phyloP scores from a whole-genome alignment of 2,888 invertebrate genomes.

The Panzeria rudis region DNA sequence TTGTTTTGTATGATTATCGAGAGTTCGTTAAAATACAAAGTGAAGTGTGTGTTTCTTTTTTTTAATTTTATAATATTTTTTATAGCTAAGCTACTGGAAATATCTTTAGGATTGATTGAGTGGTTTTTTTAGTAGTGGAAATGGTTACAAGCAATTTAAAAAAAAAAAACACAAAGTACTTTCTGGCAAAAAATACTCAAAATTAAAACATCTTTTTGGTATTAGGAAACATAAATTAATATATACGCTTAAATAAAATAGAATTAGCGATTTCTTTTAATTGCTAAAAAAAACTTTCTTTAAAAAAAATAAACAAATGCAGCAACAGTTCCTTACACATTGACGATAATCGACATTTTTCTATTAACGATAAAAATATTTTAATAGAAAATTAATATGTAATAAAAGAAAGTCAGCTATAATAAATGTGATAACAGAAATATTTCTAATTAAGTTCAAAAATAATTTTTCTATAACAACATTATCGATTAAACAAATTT shows the following conservation, averaged over 20 bases:
- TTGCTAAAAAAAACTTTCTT: no score
- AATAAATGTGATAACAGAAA: no score
- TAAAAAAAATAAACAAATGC: no score
- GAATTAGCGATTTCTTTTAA: neutral
- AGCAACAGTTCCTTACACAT: no score
- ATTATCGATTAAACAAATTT: no score
- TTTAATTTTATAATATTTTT: slow-evolving; percentile 42
- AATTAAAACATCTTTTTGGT: neutral
- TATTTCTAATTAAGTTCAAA: no score
- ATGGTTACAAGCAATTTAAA: slow-evolving; percentile 17
- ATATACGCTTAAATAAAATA: neutral
- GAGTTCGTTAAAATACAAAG: slow-evolving; percentile 47
- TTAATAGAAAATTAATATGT: no score
- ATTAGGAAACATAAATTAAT: neutral
- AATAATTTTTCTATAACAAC: no score
- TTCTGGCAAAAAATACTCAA: neutral
- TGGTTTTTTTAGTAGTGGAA: slow-evolving; percentile 18
- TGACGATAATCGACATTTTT: no score
- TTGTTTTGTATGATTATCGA: slow-evolving; percentile 31
- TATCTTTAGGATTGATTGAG: slow-evolving; percentile 37
- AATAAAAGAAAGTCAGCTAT: no score
- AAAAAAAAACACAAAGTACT: neutral
- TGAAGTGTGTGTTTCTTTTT: slow-evolving; percentile 28
- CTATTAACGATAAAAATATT: no score
- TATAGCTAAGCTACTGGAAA: slow-evolving; percentile 48